These are phyloP conservation scores for Sinocyclocheilus rhinocerous DNA, from an alignment of 2,113 vertebrate genomes.

Conservation along the genomic window DNA sequence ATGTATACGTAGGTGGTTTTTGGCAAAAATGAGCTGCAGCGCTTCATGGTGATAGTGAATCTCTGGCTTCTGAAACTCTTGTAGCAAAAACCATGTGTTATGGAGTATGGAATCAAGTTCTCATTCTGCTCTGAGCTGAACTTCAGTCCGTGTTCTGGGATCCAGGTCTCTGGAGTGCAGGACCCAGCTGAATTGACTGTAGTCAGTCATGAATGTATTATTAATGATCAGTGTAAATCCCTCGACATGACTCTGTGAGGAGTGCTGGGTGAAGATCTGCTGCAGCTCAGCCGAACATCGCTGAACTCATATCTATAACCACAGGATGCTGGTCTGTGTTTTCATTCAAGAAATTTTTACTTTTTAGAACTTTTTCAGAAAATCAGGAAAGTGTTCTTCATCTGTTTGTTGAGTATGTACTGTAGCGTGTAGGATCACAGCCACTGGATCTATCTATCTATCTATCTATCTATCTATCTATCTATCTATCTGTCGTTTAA, in stretches of 20 bases:
- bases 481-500: background rate
- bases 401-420: background rate
- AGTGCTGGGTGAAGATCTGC: background rate
- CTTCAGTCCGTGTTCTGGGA: conserved; percentile 1
- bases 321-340: background rate
- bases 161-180: conserved; percentile 1
- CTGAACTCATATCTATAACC: background rate
- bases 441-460: background rate
- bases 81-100: background rate
- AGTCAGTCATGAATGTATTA: conserved; percentile 22
- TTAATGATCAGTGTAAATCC: background rate
- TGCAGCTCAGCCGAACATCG: background rate
- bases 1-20: background rate
- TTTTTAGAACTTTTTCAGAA: background rate
- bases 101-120: background rate
- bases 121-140: conserved; percentile 13
- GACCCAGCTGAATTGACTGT: background rate
- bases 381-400: background rate
- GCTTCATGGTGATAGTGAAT: background rate
- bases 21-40: background rate
- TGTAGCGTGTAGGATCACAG: background rate
- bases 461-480: background rate
- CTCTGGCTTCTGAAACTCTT: background rate
- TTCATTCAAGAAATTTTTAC: background rate
- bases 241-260: background rate